These are phyloP conservation scores for Bombus sibiricus DNA, from an alignment of 1,140 invertebrate species.

Conservation along the genomic window DNA sequence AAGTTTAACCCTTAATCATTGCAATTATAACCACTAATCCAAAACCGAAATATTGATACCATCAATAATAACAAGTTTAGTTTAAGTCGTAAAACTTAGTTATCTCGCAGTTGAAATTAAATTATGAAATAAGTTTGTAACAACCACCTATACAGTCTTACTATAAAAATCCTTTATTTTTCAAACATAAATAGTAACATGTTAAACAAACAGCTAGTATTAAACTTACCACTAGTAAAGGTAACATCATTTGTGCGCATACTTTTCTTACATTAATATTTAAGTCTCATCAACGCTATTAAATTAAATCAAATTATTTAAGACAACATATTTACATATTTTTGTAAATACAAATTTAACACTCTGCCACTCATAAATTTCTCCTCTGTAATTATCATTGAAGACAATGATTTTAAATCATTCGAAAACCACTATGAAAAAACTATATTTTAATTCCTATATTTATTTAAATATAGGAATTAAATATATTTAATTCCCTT, in stretches of 20 bases:
- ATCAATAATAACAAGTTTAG: neutral
- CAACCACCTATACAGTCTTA: neutral
- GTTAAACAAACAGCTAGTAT: neutral
- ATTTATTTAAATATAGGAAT: no score
- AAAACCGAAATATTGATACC: neutral
- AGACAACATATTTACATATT: neutral
- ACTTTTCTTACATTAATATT: neutral
- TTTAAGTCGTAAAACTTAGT: neutral
- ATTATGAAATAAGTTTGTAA: neutral
- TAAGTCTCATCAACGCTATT: neutral
- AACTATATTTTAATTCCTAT: neutral
- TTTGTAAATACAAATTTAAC: neutral
- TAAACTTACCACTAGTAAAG: slow-evolving; percentile 9
- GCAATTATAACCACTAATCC: no score
- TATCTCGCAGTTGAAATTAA: neutral
- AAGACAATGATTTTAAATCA: neutral
- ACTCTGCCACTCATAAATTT: no score
- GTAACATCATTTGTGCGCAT: neutral
- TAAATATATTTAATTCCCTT: neutral
- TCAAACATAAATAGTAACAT: neutral
- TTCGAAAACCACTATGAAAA: neutral
- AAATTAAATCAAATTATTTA: neutral
- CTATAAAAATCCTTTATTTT: slow-evolving; percentile 1
- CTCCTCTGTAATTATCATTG: neutral
- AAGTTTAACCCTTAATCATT: no score